A percentile compares a stretch with the other conserved stretches of the same genome.
phyloP scores from a whole-genome alignment of 2,888 invertebrate genomes.

The Neoaliturus tenellus region DNA sequence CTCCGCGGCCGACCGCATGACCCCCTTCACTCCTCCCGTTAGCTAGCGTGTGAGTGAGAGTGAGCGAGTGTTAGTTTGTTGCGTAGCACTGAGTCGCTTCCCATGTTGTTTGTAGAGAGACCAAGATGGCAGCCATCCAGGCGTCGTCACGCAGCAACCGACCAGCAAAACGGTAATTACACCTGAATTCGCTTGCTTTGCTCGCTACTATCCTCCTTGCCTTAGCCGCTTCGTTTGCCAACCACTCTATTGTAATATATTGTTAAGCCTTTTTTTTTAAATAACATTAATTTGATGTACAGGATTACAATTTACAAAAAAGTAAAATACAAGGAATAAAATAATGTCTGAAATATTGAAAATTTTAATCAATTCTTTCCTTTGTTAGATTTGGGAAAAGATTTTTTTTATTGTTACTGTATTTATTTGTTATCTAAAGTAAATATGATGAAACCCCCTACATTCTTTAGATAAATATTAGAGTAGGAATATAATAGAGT shows the following conservation, averaged over 20 bases:
- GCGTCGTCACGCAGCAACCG: slow-evolving; percentile 63
- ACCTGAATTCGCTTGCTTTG: slow-evolving; percentile 42
- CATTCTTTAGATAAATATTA: too few relatives aligned
- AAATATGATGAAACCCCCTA: too few relatives aligned
- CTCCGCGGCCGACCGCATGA: neutral
- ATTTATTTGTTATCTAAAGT: too few relatives aligned
- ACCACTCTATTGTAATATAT: neutral
- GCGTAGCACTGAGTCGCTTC: slow-evolving; percentile 59
- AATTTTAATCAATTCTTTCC: too few relatives aligned
- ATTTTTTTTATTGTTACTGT: too few relatives aligned
- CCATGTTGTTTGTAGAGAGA: slow-evolving; percentile 63
- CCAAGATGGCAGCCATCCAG: slow-evolving; percentile 57
- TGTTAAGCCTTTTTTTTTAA: too few relatives aligned
- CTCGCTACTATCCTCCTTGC: neutral
- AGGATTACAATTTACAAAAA: too few relatives aligned
- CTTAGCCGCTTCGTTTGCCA: neutral
- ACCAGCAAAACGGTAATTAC: slow-evolving; percentile 47
- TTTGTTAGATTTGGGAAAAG: too few relatives aligned
- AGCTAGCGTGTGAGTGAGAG: slow-evolving; percentile 2
- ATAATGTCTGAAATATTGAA: too few relatives aligned
- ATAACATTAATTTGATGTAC: too few relatives aligned
- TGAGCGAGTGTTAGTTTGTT: slow-evolving; percentile 56
- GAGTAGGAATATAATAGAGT: too few relatives aligned
- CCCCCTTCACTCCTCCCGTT: neutral
- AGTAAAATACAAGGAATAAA: too few relatives aligned